These are phyloP conservation scores for Papilio gigon DNA, from an alignment of 2,888 invertebrate species.

Conservation along the genomic window DNA sequence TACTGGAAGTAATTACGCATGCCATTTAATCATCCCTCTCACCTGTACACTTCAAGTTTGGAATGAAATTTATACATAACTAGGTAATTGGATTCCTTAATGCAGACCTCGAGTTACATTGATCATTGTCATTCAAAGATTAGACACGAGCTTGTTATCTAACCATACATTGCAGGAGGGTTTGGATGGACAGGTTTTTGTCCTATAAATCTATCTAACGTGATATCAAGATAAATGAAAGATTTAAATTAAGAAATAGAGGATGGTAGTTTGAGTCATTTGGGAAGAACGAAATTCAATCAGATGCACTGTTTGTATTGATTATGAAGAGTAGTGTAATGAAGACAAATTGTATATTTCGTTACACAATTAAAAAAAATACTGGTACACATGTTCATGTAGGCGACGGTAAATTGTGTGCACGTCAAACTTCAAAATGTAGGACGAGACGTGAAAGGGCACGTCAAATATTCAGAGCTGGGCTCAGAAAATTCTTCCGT, in stretches of 20 bases:
- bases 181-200: too few species aligned
- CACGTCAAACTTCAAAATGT: slow-evolving; percentile 28
- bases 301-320: too few species aligned
- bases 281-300: too few species aligned
- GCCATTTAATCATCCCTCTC: slow-evolving; percentile 36
- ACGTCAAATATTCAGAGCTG: slow-evolving; percentile 36
- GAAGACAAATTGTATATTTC: too few species aligned
- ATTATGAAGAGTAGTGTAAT: too few species aligned
- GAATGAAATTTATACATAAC: slow-evolving; percentile 15
- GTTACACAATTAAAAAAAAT: not conserved
- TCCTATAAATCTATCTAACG: too few species aligned
- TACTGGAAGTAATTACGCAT: slow-evolving; percentile 35
- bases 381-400: not conserved
- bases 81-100: slow-evolving; percentile 30
- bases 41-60: slow-evolving; percentile 13
- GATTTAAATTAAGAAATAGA: too few species aligned
- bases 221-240: too few species aligned
- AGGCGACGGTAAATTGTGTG: not conserved
- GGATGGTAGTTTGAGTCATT: too few species aligned
- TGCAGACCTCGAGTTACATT: slow-evolving; percentile 17
- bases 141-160: not conserved
- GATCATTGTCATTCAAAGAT: not conserved
- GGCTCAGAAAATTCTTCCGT: slow-evolving; percentile 29
- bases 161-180: too few species aligned
- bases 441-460: slow-evolving; percentile 33